Percentiles rank a stretch among this genome's conserved stretches.
phyloP scores from a whole-genome alignment of 1,140 invertebrate species.

The Scaptomyza montana region DNA sequence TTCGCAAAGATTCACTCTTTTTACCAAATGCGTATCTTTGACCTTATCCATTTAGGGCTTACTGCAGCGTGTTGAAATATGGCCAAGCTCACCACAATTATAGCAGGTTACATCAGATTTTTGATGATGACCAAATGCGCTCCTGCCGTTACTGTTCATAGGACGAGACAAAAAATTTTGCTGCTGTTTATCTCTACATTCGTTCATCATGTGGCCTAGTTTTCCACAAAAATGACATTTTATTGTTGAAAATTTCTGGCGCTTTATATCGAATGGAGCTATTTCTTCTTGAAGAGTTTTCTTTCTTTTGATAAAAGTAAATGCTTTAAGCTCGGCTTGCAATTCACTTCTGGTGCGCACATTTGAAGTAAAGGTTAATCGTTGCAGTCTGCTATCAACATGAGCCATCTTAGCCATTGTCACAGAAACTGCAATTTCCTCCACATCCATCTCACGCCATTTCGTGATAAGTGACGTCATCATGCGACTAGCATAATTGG shows the following conservation, averaged over 20 bases:
- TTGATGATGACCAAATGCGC: no score
- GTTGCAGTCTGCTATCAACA: no score
- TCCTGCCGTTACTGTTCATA: no score
- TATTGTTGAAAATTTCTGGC: conserved; percentile 20
- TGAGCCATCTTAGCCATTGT: conserved; percentile 6
- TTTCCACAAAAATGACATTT: conserved; percentile 30
- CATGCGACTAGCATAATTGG: no score
- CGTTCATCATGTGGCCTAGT: conserved; percentile 23
- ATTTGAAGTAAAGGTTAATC: background rate
- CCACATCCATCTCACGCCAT: no score
- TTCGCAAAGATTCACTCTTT: no score
- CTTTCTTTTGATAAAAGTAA: conserved; percentile 13
- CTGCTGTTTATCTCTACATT: background rate
- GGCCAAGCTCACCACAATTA: background rate
- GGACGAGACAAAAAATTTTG: conserved; percentile 21
- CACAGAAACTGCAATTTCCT: no score
- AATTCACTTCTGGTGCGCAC: conserved; percentile 4
- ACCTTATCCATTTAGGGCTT: conserved; percentile 11
- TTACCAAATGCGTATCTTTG: no score
- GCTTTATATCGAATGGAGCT: conserved; percentile 13
- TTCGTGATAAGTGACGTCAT: no score
- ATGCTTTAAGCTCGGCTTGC: conserved; percentile 9
- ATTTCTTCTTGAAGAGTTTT: conserved; percentile 22
- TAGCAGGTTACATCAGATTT: no score
- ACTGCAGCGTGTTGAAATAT: conserved; percentile 14